Evolutionary conservation across 2,797 vertebrate species (phyloP).

Genomic region (Echiichthys vipera): DNA sequence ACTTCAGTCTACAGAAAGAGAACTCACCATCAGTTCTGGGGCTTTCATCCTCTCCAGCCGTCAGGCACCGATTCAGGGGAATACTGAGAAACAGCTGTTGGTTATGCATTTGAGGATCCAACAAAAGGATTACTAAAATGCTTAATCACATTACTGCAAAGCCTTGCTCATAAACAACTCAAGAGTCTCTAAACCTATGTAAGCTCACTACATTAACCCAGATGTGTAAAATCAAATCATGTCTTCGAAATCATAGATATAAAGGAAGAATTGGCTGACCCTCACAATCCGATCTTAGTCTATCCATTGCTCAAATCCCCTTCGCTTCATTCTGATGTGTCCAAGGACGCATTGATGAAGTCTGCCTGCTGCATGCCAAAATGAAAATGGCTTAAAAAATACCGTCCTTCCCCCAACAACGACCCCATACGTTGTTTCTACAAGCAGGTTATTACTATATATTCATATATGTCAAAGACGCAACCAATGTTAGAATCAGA

Average conservation of each 20-base stretch:
- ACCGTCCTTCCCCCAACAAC: too few species aligned
- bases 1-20: not conserved
- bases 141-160: not conserved
- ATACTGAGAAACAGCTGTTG: not conserved
- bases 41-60: not conserved
- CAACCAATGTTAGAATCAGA: too few species aligned
- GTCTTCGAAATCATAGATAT: constrained; percentile 13
- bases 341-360: not conserved
- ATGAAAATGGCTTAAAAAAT: not conserved
- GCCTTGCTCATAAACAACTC: not conserved
- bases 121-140: constrained; percentile 30
- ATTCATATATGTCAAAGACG: too few species aligned
- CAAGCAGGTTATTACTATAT: too few species aligned
- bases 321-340: not conserved
- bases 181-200: constrained; percentile 3
- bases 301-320: not conserved
- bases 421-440: too few species aligned
- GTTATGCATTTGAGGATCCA: constrained; percentile 11
- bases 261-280: not conserved
- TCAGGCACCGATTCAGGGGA: not conserved
- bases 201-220: not conserved
- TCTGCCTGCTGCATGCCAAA: not conserved
- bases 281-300: not conserved
- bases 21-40: not conserved
- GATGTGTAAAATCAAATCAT: not conserved